These are phyloP conservation scores for Triplophysa bombifrons DNA, from an alignment of 2,797 vertebrate genomes.

Conservation along the genomic window DNA sequence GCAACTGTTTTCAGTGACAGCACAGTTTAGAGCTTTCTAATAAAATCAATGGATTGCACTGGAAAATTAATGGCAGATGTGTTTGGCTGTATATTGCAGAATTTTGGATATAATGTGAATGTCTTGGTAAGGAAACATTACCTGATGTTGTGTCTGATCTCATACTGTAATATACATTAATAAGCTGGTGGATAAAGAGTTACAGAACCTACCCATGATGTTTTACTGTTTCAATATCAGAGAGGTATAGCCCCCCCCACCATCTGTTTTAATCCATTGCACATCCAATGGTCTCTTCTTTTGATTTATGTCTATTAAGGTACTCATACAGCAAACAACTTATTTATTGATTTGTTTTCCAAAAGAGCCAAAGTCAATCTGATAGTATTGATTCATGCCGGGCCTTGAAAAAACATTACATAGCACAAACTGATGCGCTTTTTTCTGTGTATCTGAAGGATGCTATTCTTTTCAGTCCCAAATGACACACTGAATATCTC, in stretches of 20 bases:
- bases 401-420: slow-evolving; percentile 45
- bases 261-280: slow-evolving; percentile 29
- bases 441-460: slow-evolving; percentile 20
- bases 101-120: neutral
- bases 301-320: slow-evolving; percentile 51
- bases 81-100: neutral
- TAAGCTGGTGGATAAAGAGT: neutral
- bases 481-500: slow-evolving; percentile 22
- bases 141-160: neutral
- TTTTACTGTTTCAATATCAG: slow-evolving; percentile 12
- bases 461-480: slow-evolving; percentile 21
- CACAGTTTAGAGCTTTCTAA: no score
- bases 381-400: slow-evolving; percentile 45
- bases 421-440: slow-evolving; percentile 27
- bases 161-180: neutral
- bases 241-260: slow-evolving; percentile 2
- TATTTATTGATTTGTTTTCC: slow-evolving; percentile 52
- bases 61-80: neutral
- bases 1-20: no score
- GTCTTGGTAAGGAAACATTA: neutral
- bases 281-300: slow-evolving; percentile 29
- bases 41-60: no score
- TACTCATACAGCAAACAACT: slow-evolving; percentile 44
- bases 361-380: slow-evolving; percentile 49
- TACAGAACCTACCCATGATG: neutral